These are phyloP conservation scores for Zaprionus tsacasi DNA, from an alignment of 1,140 invertebrate species.

Conservation along the genomic window DNA sequence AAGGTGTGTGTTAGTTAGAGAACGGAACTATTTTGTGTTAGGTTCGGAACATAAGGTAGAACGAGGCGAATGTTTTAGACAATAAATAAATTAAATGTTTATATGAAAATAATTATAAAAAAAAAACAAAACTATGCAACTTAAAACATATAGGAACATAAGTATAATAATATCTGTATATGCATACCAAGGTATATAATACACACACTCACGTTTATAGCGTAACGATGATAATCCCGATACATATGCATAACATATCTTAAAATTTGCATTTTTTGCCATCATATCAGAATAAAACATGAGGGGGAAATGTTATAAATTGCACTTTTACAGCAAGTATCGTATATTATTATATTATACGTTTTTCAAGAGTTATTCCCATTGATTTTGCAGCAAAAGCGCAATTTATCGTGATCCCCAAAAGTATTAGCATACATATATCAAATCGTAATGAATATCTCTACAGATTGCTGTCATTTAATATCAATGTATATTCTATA, in stretches of 20 bases:
- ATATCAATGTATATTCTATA: conserved; percentile 30
- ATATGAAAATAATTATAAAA: conserved; percentile 33
- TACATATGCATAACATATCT: conserved; percentile 43
- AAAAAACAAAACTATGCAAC: conserved; percentile 27
- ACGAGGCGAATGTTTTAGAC: conserved; percentile 78
- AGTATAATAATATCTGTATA: conserved; percentile 21
- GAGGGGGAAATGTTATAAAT: neutral
- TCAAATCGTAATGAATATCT: neutral
- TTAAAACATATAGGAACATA: conserved; percentile 24
- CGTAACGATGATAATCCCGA: neutral
- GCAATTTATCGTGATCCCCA: neutral
- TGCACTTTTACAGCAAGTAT: neutral
- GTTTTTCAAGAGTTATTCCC: neutral
- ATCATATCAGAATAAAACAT: conserved; percentile 10
- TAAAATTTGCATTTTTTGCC: neutral
- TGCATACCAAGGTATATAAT: conserved; percentile 28
- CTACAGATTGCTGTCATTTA: conserved; percentile 14
- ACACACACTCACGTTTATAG: conserved; percentile 30
- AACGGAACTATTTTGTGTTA: conserved; percentile 48
- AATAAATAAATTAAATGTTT: conserved; percentile 79
- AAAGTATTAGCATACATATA: neutral
- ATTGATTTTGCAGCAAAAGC: neutral
- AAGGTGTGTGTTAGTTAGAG: conserved; percentile 77
- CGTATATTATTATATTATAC: too few relatives aligned
- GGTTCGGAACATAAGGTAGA: conserved; percentile 38